Conservation (phyloP, 1,140 invertebrate species). For the Ephestia elutella region DNA sequence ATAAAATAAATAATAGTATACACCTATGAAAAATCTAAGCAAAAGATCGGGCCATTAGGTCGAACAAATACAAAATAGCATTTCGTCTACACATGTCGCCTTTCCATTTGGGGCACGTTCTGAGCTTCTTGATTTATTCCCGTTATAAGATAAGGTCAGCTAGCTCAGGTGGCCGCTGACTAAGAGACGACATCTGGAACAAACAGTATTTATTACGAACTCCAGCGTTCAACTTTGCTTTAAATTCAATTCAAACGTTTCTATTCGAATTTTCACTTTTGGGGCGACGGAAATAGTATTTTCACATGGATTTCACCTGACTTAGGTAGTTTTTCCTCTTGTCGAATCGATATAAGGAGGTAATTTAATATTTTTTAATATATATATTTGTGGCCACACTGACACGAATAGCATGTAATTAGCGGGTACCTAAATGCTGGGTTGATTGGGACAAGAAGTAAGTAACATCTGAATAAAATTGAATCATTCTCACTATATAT, state of each 20-base stretch:
- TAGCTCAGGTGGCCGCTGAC: conserved; percentile 22
- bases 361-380: no score
- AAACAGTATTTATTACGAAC: conserved; percentile 20
- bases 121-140: conserved; percentile 22
- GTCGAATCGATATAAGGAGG: no score
- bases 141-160: conserved; percentile 19
- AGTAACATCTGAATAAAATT: no score
- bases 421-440: no score
- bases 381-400: no score
- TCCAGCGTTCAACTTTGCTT: background rate
- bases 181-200: conserved; percentile 30
- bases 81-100: background rate
- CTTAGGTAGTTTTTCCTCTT: no score
- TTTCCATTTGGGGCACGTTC: background rate
- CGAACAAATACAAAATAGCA: background rate
- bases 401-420: no score
- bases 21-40: no score
- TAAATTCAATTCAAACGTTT: background rate
- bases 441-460: no score
- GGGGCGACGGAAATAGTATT: background rate
- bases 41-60: background rate
- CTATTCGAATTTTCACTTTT: background rate
- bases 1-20: no score
- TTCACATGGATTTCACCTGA: background rate
- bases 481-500: no score